phyloP scores from a whole-genome alignment of 2,113 vertebrate genomes.

The Sus scrofa region DNA sequence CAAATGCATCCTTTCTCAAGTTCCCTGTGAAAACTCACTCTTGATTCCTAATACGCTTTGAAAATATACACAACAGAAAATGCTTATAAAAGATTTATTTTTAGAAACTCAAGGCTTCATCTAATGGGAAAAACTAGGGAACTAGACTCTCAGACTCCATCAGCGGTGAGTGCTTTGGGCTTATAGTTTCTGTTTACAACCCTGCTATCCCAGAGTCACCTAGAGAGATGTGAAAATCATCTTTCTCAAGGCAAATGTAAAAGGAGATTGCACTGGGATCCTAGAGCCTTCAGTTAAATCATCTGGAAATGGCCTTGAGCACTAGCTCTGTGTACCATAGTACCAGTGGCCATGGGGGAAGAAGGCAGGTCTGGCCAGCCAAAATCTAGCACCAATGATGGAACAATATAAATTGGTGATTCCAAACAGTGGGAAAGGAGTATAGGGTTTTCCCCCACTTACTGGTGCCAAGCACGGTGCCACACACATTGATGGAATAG shows the following conservation, averaged over 20 bases:
- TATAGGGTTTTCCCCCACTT: background rate
- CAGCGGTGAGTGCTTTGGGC: background rate
- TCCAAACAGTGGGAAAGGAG: background rate
- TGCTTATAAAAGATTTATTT: background rate
- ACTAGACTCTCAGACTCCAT: background rate
- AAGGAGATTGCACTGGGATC: background rate
- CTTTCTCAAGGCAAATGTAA: background rate
- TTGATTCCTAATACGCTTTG: background rate
- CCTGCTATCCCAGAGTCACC: background rate
- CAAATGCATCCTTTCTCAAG: background rate
- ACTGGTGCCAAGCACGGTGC: background rate
- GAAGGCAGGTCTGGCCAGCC: background rate
- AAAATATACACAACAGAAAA: conserved; percentile 11
- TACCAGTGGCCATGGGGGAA: background rate
- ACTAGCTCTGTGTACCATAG: background rate
- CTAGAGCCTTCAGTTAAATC: background rate
- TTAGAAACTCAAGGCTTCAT: background rate
- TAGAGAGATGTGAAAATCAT: background rate
- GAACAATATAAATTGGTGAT: background rate
- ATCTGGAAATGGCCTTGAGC: background rate
- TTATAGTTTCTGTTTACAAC: background rate
- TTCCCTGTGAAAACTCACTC: background rate
- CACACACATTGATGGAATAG: background rate
- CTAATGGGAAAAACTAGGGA: background rate
- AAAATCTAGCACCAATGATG: background rate